These are phyloP conservation scores for Myotis findleyi DNA, from an alignment of 2,797 vertebrate species.

Conservation along the genomic window DNA sequence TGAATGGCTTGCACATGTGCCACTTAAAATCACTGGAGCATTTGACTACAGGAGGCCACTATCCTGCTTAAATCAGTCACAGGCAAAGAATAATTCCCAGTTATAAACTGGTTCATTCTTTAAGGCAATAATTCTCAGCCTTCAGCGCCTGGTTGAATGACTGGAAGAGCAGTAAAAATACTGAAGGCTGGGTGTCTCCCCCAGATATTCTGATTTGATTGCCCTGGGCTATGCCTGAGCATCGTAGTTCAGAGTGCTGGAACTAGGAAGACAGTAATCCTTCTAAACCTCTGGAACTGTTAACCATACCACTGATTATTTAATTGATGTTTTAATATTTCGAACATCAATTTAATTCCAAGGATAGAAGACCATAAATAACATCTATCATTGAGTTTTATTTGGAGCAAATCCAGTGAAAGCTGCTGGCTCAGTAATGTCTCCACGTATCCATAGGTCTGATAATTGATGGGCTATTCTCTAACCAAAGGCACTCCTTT, in stretches of 20 bases:
- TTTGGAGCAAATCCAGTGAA: background rate
- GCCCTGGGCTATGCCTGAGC: background rate
- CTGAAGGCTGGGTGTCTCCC: background rate
- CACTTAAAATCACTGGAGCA: background rate
- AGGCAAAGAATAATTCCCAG: background rate
- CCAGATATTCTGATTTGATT: background rate
- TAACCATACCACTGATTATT: background rate
- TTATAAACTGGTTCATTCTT: background rate
- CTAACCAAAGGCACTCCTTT: background rate
- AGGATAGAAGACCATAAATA: background rate
- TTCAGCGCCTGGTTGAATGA: background rate
- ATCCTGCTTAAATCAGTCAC: background rate
- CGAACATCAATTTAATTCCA: constrained; percentile 18
- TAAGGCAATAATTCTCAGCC: background rate
- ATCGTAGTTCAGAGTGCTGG: background rate
- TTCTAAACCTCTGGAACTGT: constrained; percentile 26
- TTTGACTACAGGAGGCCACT: background rate
- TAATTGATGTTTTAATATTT: background rate
- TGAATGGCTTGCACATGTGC: background rate
- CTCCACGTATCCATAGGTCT: background rate
- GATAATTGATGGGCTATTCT: background rate
- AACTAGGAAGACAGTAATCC: background rate
- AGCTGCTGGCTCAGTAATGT: background rate
- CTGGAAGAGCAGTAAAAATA: background rate
- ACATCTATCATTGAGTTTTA: background rate